Evolutionary conservation across 2,888 invertebrate genomes (phyloP).

Genomic region (Chironomus tentans): DNA sequence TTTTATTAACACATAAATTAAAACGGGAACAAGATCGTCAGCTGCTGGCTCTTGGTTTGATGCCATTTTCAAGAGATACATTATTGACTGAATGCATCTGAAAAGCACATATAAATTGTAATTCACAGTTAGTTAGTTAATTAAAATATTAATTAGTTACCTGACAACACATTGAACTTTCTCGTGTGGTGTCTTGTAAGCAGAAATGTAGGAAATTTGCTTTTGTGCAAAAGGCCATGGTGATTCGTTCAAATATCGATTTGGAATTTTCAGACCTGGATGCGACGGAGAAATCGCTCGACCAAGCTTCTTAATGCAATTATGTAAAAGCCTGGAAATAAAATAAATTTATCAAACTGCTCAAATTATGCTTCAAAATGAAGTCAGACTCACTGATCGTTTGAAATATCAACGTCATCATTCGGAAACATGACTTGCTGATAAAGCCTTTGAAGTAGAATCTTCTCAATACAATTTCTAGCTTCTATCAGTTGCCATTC

Average conservation of each 20-base stretch:
- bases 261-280: slow-evolving; percentile 71
- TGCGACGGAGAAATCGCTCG: slow-evolving; percentile 67
- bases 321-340: slow-evolving; percentile 61
- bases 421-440: slow-evolving; percentile 92
- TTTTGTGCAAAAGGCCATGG: slow-evolving; percentile 95
- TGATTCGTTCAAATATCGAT: slow-evolving; percentile 78
- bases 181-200: slow-evolving; percentile 82
- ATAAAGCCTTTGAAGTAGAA: slow-evolving; percentile 86
- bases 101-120: too few species aligned
- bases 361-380: neutral
- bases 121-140: too few species aligned
- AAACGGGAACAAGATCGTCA: slow-evolving; percentile 92
- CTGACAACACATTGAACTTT: slow-evolving; percentile 50
- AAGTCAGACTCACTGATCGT: slow-evolving; percentile 65
- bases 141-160: slow-evolving; percentile 34
- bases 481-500: slow-evolving; percentile 62
- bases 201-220: slow-evolving; percentile 77
- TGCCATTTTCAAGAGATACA: slow-evolving; percentile 84
- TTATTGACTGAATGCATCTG: slow-evolving; percentile 83
- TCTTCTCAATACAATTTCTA: slow-evolving; percentile 75
- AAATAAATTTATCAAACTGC: neutral
- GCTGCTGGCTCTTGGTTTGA: slow-evolving; percentile 74
- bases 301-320: slow-evolving; percentile 78
- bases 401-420: slow-evolving; percentile 85
- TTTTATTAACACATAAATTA: slow-evolving; percentile 93